Evolutionary conservation across 2,113 vertebrate species (phyloP).

Genomic region (Anarrhichthys ocellatus): DNA sequence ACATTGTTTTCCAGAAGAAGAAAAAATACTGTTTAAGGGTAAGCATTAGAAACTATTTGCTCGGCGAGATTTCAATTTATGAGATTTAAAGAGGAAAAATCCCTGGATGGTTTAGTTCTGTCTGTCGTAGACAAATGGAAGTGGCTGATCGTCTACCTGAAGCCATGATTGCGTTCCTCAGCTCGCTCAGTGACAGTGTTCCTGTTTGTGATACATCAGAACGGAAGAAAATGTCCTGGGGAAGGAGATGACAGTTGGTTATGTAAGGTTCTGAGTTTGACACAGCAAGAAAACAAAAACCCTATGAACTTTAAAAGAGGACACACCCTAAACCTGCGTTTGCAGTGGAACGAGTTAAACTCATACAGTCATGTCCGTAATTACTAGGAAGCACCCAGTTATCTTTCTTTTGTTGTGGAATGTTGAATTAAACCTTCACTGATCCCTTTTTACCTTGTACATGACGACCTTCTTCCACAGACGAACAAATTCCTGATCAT

Average conservation of each 20-base stretch:
- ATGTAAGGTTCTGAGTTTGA: background rate
- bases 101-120: background rate
- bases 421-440: background rate
- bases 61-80: background rate
- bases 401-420: background rate
- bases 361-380: background rate
- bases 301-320: background rate
- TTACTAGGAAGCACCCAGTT: background rate
- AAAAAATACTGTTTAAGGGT: background rate
- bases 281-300: background rate
- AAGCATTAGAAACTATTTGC: background rate
- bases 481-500: constrained; percentile 68
- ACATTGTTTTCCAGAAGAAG: background rate
- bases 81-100: background rate
- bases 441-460: constrained; percentile 71
- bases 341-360: background rate
- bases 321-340: background rate
- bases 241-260: background rate
- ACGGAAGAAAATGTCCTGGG: constrained; percentile 75
- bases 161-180: constrained; percentile 71
- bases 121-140: background rate
- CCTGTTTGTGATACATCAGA: constrained; percentile 70
- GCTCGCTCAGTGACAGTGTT: constrained; percentile 72
- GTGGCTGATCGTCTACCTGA: constrained; percentile 54
- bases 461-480: constrained; percentile 67